phyloP scores from a whole-genome alignment of 2,113 vertebrate genomes.

The Ciconia maguari region DNA sequence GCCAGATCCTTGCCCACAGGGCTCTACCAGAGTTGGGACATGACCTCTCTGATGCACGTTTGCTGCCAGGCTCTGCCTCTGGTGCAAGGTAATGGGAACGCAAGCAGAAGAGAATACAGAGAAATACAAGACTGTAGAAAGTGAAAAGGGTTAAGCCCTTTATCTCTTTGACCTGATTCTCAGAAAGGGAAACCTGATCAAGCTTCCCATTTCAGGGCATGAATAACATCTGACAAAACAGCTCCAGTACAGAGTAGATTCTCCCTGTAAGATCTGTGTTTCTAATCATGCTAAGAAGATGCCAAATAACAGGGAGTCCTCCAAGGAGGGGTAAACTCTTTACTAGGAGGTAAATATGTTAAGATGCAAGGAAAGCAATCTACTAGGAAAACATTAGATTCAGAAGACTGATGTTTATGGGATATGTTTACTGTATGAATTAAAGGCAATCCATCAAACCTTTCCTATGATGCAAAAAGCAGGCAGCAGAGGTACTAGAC shows the following conservation, averaged over 20 bases:
- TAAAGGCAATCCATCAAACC: background rate
- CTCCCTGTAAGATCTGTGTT: background rate
- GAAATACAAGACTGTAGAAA: background rate
- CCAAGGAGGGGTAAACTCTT: background rate
- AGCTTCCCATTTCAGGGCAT: background rate
- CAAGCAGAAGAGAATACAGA: accelerated
- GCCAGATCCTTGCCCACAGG: background rate
- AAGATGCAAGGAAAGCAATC: background rate
- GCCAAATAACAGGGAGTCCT: background rate
- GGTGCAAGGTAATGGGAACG: background rate
- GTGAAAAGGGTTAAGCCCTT: background rate
- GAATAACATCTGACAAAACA: background rate
- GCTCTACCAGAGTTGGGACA: background rate
- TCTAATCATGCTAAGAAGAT: background rate
- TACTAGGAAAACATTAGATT: background rate
- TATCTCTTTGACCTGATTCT: background rate
- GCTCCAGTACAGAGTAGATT: background rate
- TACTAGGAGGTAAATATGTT: background rate
- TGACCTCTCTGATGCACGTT: accelerated
- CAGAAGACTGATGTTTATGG: background rate
- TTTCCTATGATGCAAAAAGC: background rate
- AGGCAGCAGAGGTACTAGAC: background rate
- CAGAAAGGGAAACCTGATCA: background rate
- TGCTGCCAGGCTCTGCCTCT: background rate
- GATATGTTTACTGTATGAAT: background rate